A percentile compares a stretch with the other conserved stretches of the same genome.
These are phyloP conservation scores for Parasteatoda lunata DNA, from an alignment of 2,888 invertebrate species.

Conservation along the genomic window DNA sequence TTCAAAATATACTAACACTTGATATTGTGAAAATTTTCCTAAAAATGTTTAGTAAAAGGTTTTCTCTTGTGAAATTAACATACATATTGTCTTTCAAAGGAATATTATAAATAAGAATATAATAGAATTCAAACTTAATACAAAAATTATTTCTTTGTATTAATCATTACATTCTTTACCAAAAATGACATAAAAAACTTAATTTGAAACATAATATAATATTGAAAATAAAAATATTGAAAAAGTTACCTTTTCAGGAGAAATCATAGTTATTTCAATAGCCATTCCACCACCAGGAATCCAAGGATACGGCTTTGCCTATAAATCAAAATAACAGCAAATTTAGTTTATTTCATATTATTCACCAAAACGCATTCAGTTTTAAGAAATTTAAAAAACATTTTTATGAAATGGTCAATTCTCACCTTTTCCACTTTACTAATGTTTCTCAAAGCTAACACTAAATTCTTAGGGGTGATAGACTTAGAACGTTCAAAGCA, in stretches of 20 bases:
- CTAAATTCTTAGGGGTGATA: constrained; percentile 74
- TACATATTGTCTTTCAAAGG: too few species aligned
- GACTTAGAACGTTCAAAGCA: constrained; percentile 75
- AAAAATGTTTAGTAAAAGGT: too few species aligned
- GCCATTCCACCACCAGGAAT: constrained; percentile 75
- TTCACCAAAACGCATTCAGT: background rate
- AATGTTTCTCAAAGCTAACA: constrained; percentile 74
- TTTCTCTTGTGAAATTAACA: too few species aligned
- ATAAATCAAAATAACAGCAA: background rate
- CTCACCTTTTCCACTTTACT: constrained; percentile 73
- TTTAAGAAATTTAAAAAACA: background rate
- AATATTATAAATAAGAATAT: too few species aligned
- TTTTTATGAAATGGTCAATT: background rate
- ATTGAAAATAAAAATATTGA: background rate
- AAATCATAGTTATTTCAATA: constrained; percentile 73
- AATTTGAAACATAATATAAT: too few species aligned
- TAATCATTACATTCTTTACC: too few species aligned
- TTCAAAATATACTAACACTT: too few species aligned
- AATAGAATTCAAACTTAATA: too few species aligned
- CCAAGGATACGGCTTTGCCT: constrained; percentile 74
- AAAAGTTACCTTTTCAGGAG: constrained; percentile 72
- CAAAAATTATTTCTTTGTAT: too few species aligned
- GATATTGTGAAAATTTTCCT: too few species aligned
- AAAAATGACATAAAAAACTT: too few species aligned
- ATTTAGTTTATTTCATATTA: background rate